Base-by-base conservation (phyloP, 1,140 invertebrate species). In the Brachionus rubens region DNA sequence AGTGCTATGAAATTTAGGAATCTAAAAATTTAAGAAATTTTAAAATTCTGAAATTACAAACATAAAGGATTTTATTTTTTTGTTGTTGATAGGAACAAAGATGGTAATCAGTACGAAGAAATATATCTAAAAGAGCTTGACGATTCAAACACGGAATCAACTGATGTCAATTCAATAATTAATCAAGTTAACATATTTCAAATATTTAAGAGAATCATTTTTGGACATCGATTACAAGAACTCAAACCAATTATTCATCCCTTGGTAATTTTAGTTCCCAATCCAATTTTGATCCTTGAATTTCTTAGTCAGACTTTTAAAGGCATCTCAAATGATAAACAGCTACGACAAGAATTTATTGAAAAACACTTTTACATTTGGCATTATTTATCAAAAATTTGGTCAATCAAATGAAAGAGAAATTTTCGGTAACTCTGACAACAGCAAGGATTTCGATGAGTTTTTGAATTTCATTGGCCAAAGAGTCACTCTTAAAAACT, bases 351-450 rank as follows among this genome's bases (percentile, higher is more conserved):
- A 98, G 83, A 95, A 98, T 83, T 92, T 95, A 1, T 86, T 98
- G 46, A 94, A 94, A 14, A 91, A 92, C 78, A 92, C 91, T 77
- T 98, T 96, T 87, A 98, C 98, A 85, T 98, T 99, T 83, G 96
- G 95, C 40, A 90, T 98, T 6, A 89, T 98, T 14, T 96, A 96
- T 85, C 96, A 99, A 86, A 90, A 90, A 83, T 91, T 89, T 79
- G 93, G 94, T n/a, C 95, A 98, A 85, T 84, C 86, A 16, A 93
- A 91, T 10, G 94, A 98, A 82, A 94, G 97, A 82, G 91, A 96
- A 80, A 84, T 98, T 43, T 97, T 98, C 82, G 90, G 90, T 19
- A 98, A 98, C 82, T 88, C 89, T 76, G 88, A 88, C 62, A 91
- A 92, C 9, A 92, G 91, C 14, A 89, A 91, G 0, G 92, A 92